phyloP scores from a whole-genome alignment of 2,888 invertebrate genomes.

The Gari tellinella region DNA sequence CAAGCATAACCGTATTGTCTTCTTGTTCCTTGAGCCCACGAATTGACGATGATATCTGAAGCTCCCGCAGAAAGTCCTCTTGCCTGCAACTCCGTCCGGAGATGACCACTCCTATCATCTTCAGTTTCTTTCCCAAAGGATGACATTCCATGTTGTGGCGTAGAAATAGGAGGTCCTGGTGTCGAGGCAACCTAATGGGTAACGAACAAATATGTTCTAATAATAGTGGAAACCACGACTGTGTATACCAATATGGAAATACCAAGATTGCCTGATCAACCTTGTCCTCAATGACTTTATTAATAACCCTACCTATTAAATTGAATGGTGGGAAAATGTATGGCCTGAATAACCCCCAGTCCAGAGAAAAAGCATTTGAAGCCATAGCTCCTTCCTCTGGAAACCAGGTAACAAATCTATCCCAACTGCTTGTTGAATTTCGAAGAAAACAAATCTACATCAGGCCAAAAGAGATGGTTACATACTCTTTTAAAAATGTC shows the following conservation, averaged over 20 bases:
- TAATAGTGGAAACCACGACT: constrained; percentile 47
- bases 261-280: constrained; percentile 38
- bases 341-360: constrained; percentile 22
- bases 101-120: constrained; percentile 28
- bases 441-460: constrained; percentile 52
- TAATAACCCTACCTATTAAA: constrained; percentile 36
- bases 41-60: constrained; percentile 15
- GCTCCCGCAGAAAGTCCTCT: constrained; percentile 34
- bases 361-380: constrained; percentile 47
- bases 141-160: constrained; percentile 31
- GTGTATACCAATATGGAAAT: constrained; percentile 38
- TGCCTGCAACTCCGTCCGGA: constrained; percentile 36
- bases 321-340: constrained; percentile 59
- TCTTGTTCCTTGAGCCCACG: constrained; percentile 34
- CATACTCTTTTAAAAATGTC: too few relatives aligned
- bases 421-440: constrained; percentile 19
- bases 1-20: too few relatives aligned
- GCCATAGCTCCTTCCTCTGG: constrained; percentile 32
- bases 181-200: constrained; percentile 40
- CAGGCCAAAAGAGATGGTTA: constrained; percentile 39
- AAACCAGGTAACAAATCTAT: constrained; percentile 44
- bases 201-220: constrained; percentile 27
- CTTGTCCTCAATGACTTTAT: constrained; percentile 40
- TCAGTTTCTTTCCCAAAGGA: constrained; percentile 21
- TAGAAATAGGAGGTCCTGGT: constrained; percentile 31